Percentiles rank a stretch among this genome's conserved stretches.
Evolutionary conservation across 2,113 vertebrate genomes (phyloP).

Genomic region (Podarcis cretensis): DNA sequence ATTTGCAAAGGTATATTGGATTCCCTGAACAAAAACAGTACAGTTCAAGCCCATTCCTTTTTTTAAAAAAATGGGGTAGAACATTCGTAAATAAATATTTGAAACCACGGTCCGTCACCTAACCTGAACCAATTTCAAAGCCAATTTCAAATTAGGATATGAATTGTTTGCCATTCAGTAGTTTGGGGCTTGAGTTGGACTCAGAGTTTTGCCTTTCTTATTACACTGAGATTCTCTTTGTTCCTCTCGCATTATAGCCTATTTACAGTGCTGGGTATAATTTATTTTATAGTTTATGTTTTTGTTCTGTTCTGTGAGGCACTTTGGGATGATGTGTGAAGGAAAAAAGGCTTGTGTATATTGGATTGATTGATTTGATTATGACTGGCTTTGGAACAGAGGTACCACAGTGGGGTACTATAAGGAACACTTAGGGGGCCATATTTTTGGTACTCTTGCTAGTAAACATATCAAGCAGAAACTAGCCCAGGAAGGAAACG

Average conservation of each 20-base stretch:
- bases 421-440: conserved; percentile 30
- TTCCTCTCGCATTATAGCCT: neutral
- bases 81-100: neutral
- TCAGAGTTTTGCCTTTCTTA: conserved; percentile 3
- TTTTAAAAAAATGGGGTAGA: neutral
- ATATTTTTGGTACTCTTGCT: conserved; percentile 44
- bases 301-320: conserved; percentile 41
- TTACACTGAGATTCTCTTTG: neutral
- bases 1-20: neutral
- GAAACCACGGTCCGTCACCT: neutral
- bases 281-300: conserved; percentile 22
- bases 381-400: neutral
- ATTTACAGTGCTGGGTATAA: neutral
- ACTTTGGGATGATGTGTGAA: conserved; percentile 3
- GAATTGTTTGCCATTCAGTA: conserved; percentile 15
- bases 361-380: conserved; percentile 24
- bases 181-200: neutral
- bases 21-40: neutral
- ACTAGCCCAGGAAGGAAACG: conserved; percentile 21
- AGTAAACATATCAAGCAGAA: conserved; percentile 52
- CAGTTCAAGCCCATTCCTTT: neutral
- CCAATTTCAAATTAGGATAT: neutral
- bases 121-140: neutral
- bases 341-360: conserved; percentile 19
- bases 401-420: conserved; percentile 12